Evolutionary conservation across 2,888 invertebrate species (phyloP), one percentile per base, ranked within the genome.

Genomic region (Ormyrus pomaceus): DNA sequence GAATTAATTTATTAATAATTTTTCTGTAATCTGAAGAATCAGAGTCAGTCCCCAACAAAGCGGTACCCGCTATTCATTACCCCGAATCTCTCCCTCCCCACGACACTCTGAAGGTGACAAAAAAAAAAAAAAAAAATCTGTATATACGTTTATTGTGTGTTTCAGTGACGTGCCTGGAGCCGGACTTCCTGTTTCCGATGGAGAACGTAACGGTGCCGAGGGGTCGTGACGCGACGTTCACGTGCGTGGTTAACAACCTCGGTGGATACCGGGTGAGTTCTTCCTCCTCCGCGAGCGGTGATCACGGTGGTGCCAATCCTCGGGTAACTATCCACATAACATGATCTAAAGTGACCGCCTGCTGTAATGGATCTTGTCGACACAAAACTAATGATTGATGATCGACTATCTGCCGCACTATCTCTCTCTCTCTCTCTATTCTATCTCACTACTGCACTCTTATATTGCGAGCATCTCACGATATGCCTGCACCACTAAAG

Each of bases 171-270:
- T 95, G 95, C 90, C 94, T 95, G 92, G 95, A 95, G 91, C 96
- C 96, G 87, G 95, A 95, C 91, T 96, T 96, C 92, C 92, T 94
- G 86, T 94, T 94, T 87, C 95, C 95, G 65, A 91, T 96, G 92
- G 95, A 95, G 92, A 96, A 96, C 93, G 94, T 96, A 91, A 96
- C 96, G 84, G 95, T 96, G 87, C 94, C 95, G 83, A 95, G 95
- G 91, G 96, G 96, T 83, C 92, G 95, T 86, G 96, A 96, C 92
- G 96, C 96, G 86, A 95, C 95, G 90, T 95, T 96, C 92, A 95
- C 95, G 85, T 96, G 96, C 90, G 95, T 95, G 89, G 96, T 96
- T 89, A 95, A 95, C 93, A 95, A 96, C 93, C 94, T 96, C 90
- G 95, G 95, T 88, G 94, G 94, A 93, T 94, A 92, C 91, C 89